Evolutionary conservation across 2,113 vertebrate species (phyloP).

Genomic region (Notarius quadriscutis): DNA sequence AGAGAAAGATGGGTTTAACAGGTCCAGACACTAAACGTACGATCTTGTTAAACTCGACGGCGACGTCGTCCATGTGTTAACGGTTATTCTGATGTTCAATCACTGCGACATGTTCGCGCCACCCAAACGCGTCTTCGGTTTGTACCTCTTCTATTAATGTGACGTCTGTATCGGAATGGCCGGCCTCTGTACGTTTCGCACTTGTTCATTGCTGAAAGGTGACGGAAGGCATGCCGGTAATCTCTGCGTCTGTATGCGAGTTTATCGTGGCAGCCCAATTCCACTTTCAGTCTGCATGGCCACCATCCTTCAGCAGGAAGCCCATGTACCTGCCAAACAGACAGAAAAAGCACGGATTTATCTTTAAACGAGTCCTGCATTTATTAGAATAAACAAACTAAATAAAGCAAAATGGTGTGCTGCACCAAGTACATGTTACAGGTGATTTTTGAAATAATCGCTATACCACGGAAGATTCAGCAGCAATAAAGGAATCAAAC

Average conservation of each 20-base stretch:
- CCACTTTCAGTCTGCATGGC: conserved; percentile 40
- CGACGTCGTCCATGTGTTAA: conserved; percentile 1
- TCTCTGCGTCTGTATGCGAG: neutral
- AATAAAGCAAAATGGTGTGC: neutral
- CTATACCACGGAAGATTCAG: too few relatives aligned
- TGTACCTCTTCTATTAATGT: neutral
- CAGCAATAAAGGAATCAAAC: too few relatives aligned
- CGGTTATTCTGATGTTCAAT: neutral
- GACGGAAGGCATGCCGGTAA: neutral
- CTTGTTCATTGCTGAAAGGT: neutral
- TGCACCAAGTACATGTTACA: neutral
- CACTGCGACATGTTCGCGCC: neutral
- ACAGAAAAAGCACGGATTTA: neutral
- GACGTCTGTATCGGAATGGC: neutral
- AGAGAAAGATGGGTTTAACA: neutral
- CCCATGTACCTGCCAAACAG: conserved; percentile 79
- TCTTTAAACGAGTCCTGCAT: neutral
- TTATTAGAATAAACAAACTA: neutral
- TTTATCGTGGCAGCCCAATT: neutral
- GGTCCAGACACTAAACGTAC: neutral
- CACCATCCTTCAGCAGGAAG: conserved; percentile 70
- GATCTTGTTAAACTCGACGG: neutral
- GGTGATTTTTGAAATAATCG: too few relatives aligned
- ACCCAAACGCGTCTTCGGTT: neutral
- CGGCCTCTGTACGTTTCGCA: neutral